A percentile compares a stretch with the other conserved stretches of the same genome.
phyloP scores from a whole-genome alignment of 2,888 invertebrate genomes.

The Steinernema scapterisci region DNA sequence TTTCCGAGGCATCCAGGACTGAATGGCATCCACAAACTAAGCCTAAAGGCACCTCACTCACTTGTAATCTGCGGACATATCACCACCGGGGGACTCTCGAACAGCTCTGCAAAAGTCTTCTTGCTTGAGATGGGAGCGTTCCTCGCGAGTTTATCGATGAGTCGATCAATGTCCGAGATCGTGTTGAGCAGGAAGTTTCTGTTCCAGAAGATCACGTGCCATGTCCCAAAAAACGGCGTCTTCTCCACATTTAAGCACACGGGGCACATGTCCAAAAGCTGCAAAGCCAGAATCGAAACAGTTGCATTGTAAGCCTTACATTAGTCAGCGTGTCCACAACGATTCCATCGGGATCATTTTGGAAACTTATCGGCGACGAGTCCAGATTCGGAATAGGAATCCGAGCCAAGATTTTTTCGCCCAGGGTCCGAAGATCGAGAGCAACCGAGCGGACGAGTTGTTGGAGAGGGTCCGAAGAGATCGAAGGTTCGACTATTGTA shows the following conservation, averaged over 20 bases:
- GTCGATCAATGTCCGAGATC: constrained; percentile 39
- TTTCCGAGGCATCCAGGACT: constrained; percentile 39
- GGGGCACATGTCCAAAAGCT: constrained; percentile 22
- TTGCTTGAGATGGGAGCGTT: constrained; percentile 36
- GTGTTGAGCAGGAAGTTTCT: constrained; percentile 40
- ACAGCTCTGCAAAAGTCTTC: constrained; percentile 36
- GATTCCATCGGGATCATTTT: constrained; percentile 9
- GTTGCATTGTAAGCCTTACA: neutral
- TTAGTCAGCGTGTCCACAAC: constrained; percentile 13
- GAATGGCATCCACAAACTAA: constrained; percentile 3
- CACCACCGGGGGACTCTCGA: constrained; percentile 40
- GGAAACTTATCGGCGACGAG: constrained; percentile 1
- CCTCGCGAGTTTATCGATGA: constrained; percentile 40
- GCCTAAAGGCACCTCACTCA: constrained; percentile 35
- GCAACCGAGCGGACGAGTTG: constrained; percentile 21
- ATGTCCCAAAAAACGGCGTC: constrained; percentile 39
- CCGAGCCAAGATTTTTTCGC: neutral
- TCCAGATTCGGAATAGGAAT: neutral
- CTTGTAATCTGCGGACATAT: constrained; percentile 42
- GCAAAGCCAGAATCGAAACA: neutral
- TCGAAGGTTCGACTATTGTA: neutral
- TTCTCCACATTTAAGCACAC: neutral
- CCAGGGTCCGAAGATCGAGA: neutral
- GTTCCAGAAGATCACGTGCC: constrained; percentile 45
- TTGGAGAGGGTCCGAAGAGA: constrained; percentile 13